Evolutionary conservation across 2,888 invertebrate genomes (phyloP).

Genomic region (Tetanocera ferruginea): DNA sequence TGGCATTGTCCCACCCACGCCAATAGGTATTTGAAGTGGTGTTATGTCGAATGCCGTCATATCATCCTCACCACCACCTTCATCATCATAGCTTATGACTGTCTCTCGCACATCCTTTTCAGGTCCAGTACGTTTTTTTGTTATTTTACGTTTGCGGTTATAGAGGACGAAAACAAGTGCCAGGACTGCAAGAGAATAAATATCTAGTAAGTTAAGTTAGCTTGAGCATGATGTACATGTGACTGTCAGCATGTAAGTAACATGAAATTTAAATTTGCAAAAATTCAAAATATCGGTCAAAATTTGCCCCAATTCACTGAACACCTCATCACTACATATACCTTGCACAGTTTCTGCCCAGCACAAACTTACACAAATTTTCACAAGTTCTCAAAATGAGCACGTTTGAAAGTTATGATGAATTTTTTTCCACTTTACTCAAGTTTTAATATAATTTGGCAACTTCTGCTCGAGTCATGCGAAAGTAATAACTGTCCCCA

Average conservation of each 20-base stretch:
- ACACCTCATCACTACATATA: neutral
- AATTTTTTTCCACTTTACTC: conserved; percentile 9
- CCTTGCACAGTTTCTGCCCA: neutral
- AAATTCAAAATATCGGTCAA: no score
- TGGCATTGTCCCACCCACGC: conserved; percentile 80
- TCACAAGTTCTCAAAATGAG: conserved; percentile 26
- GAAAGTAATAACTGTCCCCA: no score
- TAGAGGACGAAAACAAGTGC: conserved; percentile 96
- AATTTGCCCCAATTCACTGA: neutral
- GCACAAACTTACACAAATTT: conserved; percentile 29
- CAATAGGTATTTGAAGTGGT: conserved; percentile 95
- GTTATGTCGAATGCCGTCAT: conserved; percentile 99
- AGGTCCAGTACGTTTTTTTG: conserved; percentile 93
- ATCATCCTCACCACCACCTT: conserved; percentile 98
- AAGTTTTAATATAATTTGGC: conserved; percentile 12
- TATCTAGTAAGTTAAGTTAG: neutral
- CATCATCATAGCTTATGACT: conserved; percentile 99
- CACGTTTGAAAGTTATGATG: conserved; percentile 30
- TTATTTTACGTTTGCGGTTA: conserved; percentile 89
- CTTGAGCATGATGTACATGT: neutral
- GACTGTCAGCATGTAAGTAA: neutral
- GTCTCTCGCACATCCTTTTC: conserved; percentile 99
- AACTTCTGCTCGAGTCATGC: neutral
- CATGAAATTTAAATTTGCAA: no score
- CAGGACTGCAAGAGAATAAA: conserved; percentile 76